Conservation (phyloP, 2,797 vertebrate genomes). For the Intellagama lesueurii region DNA sequence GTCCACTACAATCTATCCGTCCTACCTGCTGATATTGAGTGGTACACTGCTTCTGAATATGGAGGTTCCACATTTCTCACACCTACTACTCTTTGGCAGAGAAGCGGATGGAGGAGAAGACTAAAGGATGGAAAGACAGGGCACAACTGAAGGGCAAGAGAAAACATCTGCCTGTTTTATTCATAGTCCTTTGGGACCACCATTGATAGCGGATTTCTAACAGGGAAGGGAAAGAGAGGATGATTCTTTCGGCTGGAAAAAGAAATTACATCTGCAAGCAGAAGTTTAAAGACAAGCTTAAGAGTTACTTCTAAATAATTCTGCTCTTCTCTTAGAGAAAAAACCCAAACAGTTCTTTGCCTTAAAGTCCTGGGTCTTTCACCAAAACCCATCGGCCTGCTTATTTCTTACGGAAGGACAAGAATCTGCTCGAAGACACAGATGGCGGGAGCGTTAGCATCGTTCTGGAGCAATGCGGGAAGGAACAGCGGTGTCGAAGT, state of each 20-base stretch:
- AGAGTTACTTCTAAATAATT: conserved; percentile 65
- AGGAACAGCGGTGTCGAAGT: conserved; percentile 52
- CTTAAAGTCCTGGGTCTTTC: conserved; percentile 45
- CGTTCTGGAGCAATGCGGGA: conserved; percentile 46
- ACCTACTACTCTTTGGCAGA: not conserved
- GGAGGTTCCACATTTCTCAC: not conserved
- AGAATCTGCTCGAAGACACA: conserved; percentile 60
- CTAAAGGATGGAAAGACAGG: no score
- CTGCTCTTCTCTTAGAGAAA: conserved; percentile 65
- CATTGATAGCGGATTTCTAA: conserved; percentile 57
- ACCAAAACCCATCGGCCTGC: conserved; percentile 52
- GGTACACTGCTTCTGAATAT: not conserved
- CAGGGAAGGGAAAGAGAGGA: conserved; percentile 64
- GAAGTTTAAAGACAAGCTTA: conserved; percentile 58
- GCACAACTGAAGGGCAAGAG: not conserved
- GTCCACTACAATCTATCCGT: no score
- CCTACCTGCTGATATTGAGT: not conserved
- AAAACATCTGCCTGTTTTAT: conserved; percentile 62
- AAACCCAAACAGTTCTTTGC: conserved; percentile 65
- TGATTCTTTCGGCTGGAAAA: conserved; percentile 57
- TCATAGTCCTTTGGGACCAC: conserved; percentile 63
- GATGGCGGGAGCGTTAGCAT: conserved; percentile 54
- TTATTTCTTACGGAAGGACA: conserved; percentile 53
- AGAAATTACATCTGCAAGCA: conserved; percentile 56
- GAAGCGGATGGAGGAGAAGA: not conserved